These are phyloP conservation scores for Ophioninae sp. DNA, from an alignment of 2,888 invertebrate species.

Conservation along the genomic window DNA sequence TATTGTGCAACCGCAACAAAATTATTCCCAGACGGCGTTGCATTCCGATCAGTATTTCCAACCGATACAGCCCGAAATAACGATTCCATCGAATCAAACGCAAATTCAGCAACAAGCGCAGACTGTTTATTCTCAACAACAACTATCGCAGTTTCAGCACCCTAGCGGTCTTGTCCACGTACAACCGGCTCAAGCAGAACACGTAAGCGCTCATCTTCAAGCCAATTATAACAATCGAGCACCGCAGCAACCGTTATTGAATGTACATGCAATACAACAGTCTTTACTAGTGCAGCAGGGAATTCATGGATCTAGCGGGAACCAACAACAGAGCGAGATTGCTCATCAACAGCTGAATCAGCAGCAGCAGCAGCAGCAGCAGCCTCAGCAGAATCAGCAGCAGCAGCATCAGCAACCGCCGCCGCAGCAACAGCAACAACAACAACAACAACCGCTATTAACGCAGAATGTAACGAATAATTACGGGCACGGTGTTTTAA, in stretches of 20 bases:
- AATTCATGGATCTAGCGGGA: constrained; percentile 33
- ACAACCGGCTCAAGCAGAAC: constrained; percentile 45
- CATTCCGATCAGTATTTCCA: constrained; percentile 78
- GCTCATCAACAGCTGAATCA: constrained; percentile 68
- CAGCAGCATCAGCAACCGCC: background rate
- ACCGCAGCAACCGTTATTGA: constrained; percentile 42
- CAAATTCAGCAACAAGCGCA: constrained; percentile 45
- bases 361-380: constrained; percentile 39
- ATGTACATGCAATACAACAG: constrained; percentile 40
- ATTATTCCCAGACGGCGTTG: constrained; percentile 64
- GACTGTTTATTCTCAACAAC: constrained; percentile 48
- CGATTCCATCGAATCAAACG: constrained; percentile 14
- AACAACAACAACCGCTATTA: constrained; percentile 62
- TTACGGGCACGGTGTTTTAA: constrained; percentile 54
- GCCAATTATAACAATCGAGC: constrained; percentile 40
- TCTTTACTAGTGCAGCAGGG: constrained; percentile 30
- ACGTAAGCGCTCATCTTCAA: constrained; percentile 24
- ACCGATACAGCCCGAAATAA: constrained; percentile 75
- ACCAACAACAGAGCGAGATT: constrained; percentile 50
- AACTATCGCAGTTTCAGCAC: constrained; percentile 48
- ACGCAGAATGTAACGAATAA: constrained; percentile 64
- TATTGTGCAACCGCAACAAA: constrained; percentile 63
- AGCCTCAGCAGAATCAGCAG: constrained; percentile 62
- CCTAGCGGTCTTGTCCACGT: constrained; percentile 54
- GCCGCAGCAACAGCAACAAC: constrained; percentile 65